Conservation (phyloP, 2,888 invertebrate genomes). For the Petrophora chlorosata region DNA sequence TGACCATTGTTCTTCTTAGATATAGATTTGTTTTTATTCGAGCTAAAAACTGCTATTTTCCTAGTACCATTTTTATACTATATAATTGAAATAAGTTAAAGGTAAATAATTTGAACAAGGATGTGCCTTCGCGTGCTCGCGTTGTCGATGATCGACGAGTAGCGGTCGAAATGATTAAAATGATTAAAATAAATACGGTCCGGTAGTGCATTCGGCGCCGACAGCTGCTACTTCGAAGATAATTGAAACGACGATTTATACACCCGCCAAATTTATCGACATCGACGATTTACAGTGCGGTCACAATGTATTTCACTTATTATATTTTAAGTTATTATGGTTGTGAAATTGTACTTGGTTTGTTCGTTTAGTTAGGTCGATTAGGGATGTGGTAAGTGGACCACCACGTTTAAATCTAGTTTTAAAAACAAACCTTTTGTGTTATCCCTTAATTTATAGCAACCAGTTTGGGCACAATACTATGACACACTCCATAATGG, state of each 20-base stretch:
- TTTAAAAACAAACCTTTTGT: no score
- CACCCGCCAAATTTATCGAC: constrained; percentile 80
- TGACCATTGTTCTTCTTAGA: no score
- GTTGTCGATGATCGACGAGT: constrained; percentile 14
- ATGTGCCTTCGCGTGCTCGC: constrained; percentile 13
- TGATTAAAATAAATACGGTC: constrained; percentile 80
- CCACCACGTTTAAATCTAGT: no score
- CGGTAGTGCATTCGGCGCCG: constrained; percentile 63
- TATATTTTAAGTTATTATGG: constrained; percentile 45
- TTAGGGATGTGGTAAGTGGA: no score
- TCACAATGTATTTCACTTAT: constrained; percentile 44
- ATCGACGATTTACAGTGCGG: constrained; percentile 68
- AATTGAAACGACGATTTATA: constrained; percentile 82
- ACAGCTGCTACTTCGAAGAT: constrained; percentile 77
- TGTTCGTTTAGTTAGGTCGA: neutral
- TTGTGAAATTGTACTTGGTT: constrained; percentile 13
- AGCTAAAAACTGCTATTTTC: no score
- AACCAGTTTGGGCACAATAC: no score
- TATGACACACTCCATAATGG: no score
- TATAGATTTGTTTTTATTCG: no score
- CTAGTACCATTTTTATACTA: no score
- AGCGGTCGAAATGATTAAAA: constrained; percentile 76
- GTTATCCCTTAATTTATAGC: no score
- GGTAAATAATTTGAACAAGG: neutral
- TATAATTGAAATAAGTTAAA: no score